phyloP scores from a whole-genome alignment of 2,113 vertebrate genomes.

The Phylloscopus trochiloides region DNA sequence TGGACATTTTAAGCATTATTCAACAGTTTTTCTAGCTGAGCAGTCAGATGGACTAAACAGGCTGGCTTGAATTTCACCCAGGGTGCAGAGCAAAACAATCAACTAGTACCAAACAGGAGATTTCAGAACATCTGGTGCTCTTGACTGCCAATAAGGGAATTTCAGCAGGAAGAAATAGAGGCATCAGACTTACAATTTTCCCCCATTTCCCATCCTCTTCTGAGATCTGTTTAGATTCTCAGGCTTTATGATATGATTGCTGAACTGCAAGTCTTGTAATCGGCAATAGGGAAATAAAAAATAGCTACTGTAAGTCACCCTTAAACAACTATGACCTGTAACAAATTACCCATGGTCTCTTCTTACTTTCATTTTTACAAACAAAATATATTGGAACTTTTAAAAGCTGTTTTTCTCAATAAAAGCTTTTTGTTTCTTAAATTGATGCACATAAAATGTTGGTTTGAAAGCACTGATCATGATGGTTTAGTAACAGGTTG shows the following conservation, averaged over 20 bases:
- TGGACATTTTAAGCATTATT: not conserved
- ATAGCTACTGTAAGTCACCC: not conserved
- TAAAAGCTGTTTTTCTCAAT: not conserved
- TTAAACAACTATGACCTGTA: not conserved
- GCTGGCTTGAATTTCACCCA: not conserved
- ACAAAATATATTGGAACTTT: not conserved
- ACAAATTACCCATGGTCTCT: not conserved
- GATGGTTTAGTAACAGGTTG: not conserved
- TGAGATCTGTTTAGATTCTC: not conserved
- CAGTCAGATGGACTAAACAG: not conserved
- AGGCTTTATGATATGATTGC: not conserved
- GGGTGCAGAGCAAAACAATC: not conserved
- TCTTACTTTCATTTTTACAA: not conserved
- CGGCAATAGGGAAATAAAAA: not conserved
- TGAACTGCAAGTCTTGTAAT: not conserved
- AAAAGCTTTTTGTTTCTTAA: not conserved
- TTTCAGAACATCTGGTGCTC: not conserved
- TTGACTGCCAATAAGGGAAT: not conserved
- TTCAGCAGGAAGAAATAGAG: not conserved
- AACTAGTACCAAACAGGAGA: not conserved
- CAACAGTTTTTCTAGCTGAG: not conserved
- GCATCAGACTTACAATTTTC: not conserved
- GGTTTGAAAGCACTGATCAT: not conserved
- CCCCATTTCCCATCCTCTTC: not conserved
- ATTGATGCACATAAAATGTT: not conserved